Evolutionary conservation across 1,140 invertebrate genomes (phyloP), one percentile per base, ranked within the genome.

Genomic region (Hycleus phaleratus): DNA sequence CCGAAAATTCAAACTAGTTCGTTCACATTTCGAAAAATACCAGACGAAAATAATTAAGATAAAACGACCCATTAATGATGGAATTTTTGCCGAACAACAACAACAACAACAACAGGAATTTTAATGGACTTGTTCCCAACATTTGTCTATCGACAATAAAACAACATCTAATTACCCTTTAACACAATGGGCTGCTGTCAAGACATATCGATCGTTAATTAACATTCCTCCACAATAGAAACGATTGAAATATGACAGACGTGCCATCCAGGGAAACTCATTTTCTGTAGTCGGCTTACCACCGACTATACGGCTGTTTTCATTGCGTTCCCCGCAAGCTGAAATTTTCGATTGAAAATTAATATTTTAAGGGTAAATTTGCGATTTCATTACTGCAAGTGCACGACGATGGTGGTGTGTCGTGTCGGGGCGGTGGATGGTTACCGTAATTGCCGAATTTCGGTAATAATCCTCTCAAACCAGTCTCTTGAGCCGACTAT

Each of bases 171-270:
- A 68, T 76, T 75, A 90, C 87, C 87, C 86, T 79, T 89, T 88
- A 56, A 91, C 85, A 67, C 89, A 91, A 69, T 91, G 88, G 1
- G 88, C 88, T 10, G 89, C 90, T 1, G 88, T 89, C 25, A 91
- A 70, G 10, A 91, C 85, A 66, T 91, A 91, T 71, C 85, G 78
- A 74, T 88, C 85, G 64, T 87, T 91, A 71, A 93, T 88, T 43
- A 92, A 74, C 66, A 86, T 86, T 18, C 85, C 88, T 9, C 90
- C 89, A 67, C 91, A 93, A 69, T 93, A 92, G 76, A 92, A 91
- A 61, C 86, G 81, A 63, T 88, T 88, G 66, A 89, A 83, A 73
- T 92, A 91, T 2, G 82, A 85, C 26, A 93, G 73, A 44, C 85
- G 81, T 0, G 81, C 86, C 80, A 90, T 88, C 88, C 88, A 92